These are phyloP conservation scores for Eleutherodactylus coqui DNA, from an alignment of 2,797 vertebrate genomes.

Conservation along the genomic window DNA sequence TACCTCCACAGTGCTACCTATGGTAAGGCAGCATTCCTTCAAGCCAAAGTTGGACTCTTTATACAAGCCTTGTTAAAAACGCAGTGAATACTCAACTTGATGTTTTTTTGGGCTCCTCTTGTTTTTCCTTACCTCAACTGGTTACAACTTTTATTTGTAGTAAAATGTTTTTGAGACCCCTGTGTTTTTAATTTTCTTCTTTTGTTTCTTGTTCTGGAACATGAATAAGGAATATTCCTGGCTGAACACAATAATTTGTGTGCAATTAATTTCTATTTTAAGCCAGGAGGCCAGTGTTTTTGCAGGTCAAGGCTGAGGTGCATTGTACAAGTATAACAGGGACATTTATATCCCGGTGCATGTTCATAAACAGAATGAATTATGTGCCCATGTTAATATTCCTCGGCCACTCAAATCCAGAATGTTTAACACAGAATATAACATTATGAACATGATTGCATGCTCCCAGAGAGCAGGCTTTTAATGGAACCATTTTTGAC, in stretches of 20 bases:
- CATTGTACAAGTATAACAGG: slow-evolving; percentile 66
- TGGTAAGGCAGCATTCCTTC: no score
- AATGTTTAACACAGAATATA: slow-evolving; percentile 64
- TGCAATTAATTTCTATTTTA: slow-evolving; percentile 71
- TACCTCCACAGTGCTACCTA: no score
- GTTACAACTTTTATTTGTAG: no score
- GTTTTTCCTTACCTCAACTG: no score
- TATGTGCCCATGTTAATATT: slow-evolving; percentile 64
- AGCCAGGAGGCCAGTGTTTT: slow-evolving; percentile 65
- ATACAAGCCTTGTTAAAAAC: no score
- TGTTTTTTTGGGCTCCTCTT: no score
- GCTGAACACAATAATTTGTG: slow-evolving; percentile 62
- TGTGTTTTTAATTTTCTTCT: no score
- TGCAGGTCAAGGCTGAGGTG: slow-evolving; percentile 68
- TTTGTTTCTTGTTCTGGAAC: neutral
- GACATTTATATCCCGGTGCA: slow-evolving; percentile 65
- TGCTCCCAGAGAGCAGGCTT: slow-evolving; percentile 55
- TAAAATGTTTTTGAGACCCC: no score
- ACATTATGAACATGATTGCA: slow-evolving; percentile 65
- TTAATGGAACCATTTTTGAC: slow-evolving; percentile 60
- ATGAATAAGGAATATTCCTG: neutral
- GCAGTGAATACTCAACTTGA: no score
- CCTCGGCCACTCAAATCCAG: slow-evolving; percentile 65
- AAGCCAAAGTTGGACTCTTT: no score
- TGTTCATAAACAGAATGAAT: slow-evolving; percentile 67